A percentile compares a stretch with the other conserved stretches of the same genome.
Evolutionary conservation across 2,113 vertebrate genomes (phyloP).

Genomic region (Anhinga anhinga): DNA sequence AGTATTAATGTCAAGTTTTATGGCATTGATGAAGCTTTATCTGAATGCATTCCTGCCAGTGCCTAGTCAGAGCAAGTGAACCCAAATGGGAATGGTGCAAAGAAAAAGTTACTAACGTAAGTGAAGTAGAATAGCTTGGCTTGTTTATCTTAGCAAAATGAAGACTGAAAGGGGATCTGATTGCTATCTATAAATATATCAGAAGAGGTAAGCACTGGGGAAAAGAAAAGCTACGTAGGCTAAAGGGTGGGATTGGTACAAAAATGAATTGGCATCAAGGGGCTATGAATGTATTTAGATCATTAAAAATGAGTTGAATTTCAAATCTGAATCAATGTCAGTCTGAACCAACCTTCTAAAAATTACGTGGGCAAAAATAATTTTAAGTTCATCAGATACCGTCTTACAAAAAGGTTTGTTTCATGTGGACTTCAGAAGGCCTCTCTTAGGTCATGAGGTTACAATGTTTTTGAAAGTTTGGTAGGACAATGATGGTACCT

Average conservation of each 20-base stretch:
- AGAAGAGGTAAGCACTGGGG: not conserved
- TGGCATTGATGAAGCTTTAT: not conserved
- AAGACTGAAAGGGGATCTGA: conserved; percentile 10
- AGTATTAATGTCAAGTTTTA: not conserved
- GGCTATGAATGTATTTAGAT: not conserved
- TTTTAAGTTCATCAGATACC: not conserved
- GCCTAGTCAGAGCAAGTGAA: not conserved
- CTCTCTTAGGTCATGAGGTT: not conserved
- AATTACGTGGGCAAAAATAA: not conserved
- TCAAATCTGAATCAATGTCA: not conserved
- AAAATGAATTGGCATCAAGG: not conserved
- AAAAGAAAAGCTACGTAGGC: not conserved
- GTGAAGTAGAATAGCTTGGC: not conserved
- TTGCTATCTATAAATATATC: conserved; percentile 13
- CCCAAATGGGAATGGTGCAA: not conserved
- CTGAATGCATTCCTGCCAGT: not conserved
- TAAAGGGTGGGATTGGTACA: not conserved
- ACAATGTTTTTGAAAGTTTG: not conserved
- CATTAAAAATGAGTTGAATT: not conserved
- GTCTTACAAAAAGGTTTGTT: not conserved
- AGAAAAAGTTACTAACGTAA: not conserved
- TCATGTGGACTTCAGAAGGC: not conserved
- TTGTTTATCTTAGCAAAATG: conserved; percentile 35
- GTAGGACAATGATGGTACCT: not conserved
- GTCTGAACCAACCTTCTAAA: not conserved